Percentiles rank a stretch among this genome's conserved stretches.
Conservation (phyloP, 2,888 invertebrate genomes). For the Onthophagus sagittarius region DNA sequence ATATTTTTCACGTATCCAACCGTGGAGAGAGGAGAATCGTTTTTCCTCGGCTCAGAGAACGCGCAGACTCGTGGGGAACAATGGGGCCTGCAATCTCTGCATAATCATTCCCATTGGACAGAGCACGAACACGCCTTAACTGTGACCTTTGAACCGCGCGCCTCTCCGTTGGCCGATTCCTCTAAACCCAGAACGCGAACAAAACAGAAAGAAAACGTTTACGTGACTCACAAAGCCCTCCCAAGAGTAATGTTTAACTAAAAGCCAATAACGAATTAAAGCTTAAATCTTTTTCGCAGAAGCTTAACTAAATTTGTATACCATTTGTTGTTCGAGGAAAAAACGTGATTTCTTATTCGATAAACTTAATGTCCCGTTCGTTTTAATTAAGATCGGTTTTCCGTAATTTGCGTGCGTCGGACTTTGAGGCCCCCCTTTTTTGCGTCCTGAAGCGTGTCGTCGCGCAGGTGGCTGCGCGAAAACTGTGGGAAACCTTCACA, state of each 20-base stretch:
- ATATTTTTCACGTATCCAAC: neutral
- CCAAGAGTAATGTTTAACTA: neutral
- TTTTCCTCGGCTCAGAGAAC: neutral
- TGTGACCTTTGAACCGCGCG: constrained; percentile 27
- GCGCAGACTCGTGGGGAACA: neutral
- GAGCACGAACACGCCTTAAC: constrained; percentile 22
- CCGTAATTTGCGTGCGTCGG: neutral
- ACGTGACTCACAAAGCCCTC: neutral
- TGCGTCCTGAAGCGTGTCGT: constrained; percentile 34
- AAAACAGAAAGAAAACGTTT: neutral
- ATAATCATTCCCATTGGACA: constrained; percentile 21
- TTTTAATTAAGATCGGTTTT: neutral
- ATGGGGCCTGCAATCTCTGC: neutral
- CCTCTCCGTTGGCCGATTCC: neutral
- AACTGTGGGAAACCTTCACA: constrained; percentile 37
- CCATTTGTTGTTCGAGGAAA: neutral
- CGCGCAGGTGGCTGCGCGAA: constrained; percentile 34
- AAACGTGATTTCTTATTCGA: neutral
- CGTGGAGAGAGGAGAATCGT: neutral
- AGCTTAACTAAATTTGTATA: neutral
- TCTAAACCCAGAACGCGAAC: neutral
- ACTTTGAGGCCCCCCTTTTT: neutral
- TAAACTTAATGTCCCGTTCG: neutral
- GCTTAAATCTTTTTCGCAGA: neutral
- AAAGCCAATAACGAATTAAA: neutral